Evolutionary conservation across 2,888 invertebrate genomes (phyloP).

Genomic region (Tineola bisselliella): DNA sequence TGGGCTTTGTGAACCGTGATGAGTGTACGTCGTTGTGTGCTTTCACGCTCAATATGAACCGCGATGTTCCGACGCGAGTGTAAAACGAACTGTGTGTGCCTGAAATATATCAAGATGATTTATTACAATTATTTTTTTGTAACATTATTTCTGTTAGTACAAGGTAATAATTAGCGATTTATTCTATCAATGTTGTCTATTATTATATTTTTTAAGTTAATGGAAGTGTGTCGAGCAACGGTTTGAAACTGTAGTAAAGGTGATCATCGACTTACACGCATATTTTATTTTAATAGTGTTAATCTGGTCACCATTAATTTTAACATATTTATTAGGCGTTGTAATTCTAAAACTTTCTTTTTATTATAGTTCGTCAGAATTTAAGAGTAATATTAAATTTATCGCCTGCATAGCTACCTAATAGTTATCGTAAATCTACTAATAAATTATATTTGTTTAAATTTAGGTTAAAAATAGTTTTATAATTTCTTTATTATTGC

Average conservation of each 20-base stretch:
- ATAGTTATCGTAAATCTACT: no score
- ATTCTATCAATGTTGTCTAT: not conserved
- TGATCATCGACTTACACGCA: not conserved
- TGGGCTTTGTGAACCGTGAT: not conserved
- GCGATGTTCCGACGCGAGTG: constrained; percentile 7
- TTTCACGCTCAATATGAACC: not conserved
- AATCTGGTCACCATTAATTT: not conserved
- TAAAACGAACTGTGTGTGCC: constrained; percentile 8
- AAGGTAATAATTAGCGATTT: not conserved
- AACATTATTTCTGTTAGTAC: not conserved
- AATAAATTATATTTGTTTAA: no score
- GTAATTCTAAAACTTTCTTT: not conserved
- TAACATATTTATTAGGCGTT: not conserved
- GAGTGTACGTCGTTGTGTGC: not conserved
- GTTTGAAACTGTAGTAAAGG: not conserved
- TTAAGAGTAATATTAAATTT: no score
- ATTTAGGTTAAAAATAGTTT: no score
- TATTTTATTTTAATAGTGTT: not conserved
- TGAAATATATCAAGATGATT: not conserved
- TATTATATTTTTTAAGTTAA: not conserved
- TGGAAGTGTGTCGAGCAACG: constrained; percentile 1
- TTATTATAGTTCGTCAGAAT: no score
- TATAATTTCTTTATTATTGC: no score
- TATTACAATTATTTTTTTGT: not conserved
- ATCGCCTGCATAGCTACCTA: no score